A percentile compares a stretch with the other conserved stretches of the same genome.
phyloP scores from a whole-genome alignment of 1,140 invertebrate species.

The Lanistes nyassanus region DNA sequence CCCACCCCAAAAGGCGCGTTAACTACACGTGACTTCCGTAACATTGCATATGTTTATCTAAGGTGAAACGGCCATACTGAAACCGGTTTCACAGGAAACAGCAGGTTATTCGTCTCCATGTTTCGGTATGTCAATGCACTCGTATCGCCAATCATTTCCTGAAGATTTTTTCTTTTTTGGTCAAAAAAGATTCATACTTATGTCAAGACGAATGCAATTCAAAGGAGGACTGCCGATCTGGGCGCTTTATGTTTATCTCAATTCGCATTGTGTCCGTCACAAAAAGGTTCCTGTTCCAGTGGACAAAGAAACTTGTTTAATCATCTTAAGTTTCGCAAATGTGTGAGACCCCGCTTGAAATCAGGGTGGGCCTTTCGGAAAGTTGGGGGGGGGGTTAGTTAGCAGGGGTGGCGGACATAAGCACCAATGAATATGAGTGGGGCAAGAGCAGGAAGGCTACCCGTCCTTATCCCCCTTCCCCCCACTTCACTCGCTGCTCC shows the following conservation, averaged over 20 bases:
- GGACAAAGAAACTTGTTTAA: slow-evolving; percentile 13
- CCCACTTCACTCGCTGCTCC: not conserved
- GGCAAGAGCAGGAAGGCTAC: not conserved
- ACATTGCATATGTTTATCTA: too few species aligned
- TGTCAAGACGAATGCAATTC: too few species aligned
- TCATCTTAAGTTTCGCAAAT: slow-evolving; percentile 28
- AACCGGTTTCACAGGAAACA: too few species aligned
- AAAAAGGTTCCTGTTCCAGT: slow-evolving; percentile 9
- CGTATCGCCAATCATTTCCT: not conserved
- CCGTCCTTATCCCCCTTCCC: too few species aligned
- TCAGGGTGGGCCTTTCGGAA: not conserved
- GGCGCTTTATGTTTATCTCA: too few species aligned
- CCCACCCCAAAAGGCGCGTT: too few species aligned
- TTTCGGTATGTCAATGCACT: too few species aligned
- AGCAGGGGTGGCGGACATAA: not conserved
- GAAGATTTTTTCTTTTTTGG: not conserved
- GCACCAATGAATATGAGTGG: not conserved
- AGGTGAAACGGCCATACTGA: too few species aligned
- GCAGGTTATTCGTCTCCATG: too few species aligned
- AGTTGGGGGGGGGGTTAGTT: not conserved
- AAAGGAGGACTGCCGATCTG: too few species aligned
- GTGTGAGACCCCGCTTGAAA: not conserved
- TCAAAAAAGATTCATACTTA: not conserved
- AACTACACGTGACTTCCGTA: too few species aligned
- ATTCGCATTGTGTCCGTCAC: not conserved